Conservation (phyloP, 92 coral and sea anemone genomes). For the Zoanthus solanderi region DNA sequence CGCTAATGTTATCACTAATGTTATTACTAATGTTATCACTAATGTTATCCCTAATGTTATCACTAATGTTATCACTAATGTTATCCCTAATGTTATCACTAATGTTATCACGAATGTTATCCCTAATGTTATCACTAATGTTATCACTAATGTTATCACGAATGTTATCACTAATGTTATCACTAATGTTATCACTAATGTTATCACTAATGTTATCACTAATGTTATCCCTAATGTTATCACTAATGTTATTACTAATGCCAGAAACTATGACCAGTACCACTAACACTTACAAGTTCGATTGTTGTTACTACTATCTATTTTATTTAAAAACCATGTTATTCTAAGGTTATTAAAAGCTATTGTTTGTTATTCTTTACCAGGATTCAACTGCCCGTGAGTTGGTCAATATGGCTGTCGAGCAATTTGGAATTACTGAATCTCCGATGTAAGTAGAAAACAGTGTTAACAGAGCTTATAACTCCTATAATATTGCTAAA, state of each 20-base stretch:
- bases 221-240: background rate
- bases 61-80: too few species aligned
- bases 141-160: too few species aligned
- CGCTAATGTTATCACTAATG: too few species aligned
- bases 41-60: too few species aligned
- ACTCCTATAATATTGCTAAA: background rate
- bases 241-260: background rate
- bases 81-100: too few species aligned
- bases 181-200: too few species aligned
- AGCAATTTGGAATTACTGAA: slow-evolving; percentile 84
- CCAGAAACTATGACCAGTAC: background rate
- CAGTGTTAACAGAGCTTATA: too few species aligned
- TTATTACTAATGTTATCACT: too few species aligned
- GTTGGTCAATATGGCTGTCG: slow-evolving; percentile 91
- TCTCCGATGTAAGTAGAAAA: slow-evolving; percentile 71
- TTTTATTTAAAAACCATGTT: background rate
- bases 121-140: background rate
- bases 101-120: too few species aligned
- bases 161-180: too few species aligned
- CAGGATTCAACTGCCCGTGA: slow-evolving; percentile 95
- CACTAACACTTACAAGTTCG: background rate
- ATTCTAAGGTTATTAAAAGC: background rate
- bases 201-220: background rate
- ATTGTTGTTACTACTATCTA: background rate
- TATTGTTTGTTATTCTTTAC: background rate